These are phyloP conservation scores for Alces alces DNA, from an alignment of 2,113 vertebrate species.

Conservation along the genomic window DNA sequence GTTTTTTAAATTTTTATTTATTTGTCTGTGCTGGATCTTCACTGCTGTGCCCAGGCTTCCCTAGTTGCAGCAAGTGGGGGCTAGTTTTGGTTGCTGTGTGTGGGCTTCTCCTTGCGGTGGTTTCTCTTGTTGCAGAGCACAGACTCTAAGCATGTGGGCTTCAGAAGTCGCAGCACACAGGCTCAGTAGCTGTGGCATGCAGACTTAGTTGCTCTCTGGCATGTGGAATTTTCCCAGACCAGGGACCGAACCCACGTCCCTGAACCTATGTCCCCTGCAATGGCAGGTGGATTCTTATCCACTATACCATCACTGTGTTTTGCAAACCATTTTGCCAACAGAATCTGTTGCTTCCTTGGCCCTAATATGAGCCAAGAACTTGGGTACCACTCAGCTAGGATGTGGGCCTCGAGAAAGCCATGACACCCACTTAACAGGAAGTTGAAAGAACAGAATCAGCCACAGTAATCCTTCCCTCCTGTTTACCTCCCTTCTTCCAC, in stretches of 20 bases:
- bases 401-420: not conserved
- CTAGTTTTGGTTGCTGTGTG: not conserved
- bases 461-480: not conserved
- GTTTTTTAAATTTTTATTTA: not conserved
- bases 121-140: not conserved
- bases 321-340: not conserved
- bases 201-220: not conserved
- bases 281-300: not conserved
- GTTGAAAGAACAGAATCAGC: not conserved
- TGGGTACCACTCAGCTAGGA: not conserved
- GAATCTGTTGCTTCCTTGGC: not conserved
- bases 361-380: not conserved
- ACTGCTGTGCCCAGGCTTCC: not conserved
- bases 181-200: not conserved
- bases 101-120: not conserved
- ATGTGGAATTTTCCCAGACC: not conserved
- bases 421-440: not conserved
- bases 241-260: not conserved
- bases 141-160: not conserved
- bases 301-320: not conserved
- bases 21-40: not conserved
- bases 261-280: not conserved
- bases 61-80: fast-evolving
- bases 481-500: not conserved
- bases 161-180: not conserved